Percentiles rank a stretch among this genome's conserved stretches.
phyloP scores from a whole-genome alignment of 1,140 invertebrate genomes.

The Planococcus citri region DNA sequence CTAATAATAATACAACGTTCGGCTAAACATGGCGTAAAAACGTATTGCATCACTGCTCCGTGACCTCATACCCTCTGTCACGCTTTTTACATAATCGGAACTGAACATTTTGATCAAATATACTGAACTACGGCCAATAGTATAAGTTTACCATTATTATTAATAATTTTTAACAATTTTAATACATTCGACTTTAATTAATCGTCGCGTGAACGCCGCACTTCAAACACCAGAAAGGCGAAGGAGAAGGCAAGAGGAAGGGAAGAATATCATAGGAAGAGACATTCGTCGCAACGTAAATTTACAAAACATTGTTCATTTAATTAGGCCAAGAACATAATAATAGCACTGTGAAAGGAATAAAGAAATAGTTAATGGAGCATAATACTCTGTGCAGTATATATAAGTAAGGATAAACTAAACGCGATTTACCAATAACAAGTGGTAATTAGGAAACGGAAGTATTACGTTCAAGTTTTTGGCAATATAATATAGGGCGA shows the following conservation, averaged over 20 bases:
- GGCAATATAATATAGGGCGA: not conserved
- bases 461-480: not conserved
- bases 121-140: not conserved
- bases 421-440: not conserved
- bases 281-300: not conserved
- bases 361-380: not conserved
- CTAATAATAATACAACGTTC: not conserved
- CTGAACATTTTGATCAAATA: not conserved
- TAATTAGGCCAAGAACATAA: not conserved
- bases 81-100: slow-evolving; percentile 2
- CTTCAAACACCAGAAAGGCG: not conserved
- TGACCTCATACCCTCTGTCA: slow-evolving; percentile 1
- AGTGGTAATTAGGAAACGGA: not conserved
- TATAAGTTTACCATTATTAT: too few relatives aligned
- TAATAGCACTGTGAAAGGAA: not conserved
- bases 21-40: not conserved
- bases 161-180: too few relatives aligned
- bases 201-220: too few relatives aligned
- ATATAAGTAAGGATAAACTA: not conserved
- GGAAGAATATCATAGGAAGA: too few relatives aligned
- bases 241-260: not conserved
- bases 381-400: not conserved
- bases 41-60: not conserved
- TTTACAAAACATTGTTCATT: not conserved
- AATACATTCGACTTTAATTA: too few relatives aligned